Evolutionary conservation across 2,113 vertebrate genomes (phyloP).

Genomic region (Neopipo cinnamomea): DNA sequence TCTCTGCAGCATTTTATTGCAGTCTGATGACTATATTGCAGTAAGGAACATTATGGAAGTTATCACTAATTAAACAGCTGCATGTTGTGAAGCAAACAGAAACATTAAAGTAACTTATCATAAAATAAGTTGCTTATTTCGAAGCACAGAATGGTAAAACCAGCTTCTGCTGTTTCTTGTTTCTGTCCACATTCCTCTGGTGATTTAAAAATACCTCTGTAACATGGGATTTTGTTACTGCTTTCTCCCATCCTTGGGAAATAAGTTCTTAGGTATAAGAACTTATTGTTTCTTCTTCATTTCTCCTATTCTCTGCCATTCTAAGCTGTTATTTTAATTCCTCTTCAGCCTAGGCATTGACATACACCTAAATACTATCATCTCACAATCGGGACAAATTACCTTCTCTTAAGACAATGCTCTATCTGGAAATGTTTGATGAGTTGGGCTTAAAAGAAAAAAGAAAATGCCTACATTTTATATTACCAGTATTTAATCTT

Average conservation of each 20-base stretch:
- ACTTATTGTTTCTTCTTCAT: neutral
- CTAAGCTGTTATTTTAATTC: neutral
- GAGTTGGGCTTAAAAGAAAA: neutral
- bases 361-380: neutral
- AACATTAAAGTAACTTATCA: constrained; percentile 69
- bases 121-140: constrained; percentile 14
- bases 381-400: neutral
- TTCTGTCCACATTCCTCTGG: neutral
- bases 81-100: constrained; percentile 30
- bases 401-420: neutral
- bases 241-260: neutral
- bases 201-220: neutral
- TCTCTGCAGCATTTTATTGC: constrained; percentile 22
- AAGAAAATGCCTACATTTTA: neutral
- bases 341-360: neutral
- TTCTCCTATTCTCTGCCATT: neutral
- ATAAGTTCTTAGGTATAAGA: neutral
- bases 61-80: constrained; percentile 43
- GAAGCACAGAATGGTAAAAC: neutral
- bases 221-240: neutral
- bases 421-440: neutral
- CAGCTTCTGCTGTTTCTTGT: neutral
- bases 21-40: neutral
- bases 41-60: constrained; percentile 29
- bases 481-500: neutral